Evolutionary conservation across 2,888 invertebrate species (phyloP), one percentile per base, ranked within the genome.

Genomic region (Griposia aprilina): DNA sequence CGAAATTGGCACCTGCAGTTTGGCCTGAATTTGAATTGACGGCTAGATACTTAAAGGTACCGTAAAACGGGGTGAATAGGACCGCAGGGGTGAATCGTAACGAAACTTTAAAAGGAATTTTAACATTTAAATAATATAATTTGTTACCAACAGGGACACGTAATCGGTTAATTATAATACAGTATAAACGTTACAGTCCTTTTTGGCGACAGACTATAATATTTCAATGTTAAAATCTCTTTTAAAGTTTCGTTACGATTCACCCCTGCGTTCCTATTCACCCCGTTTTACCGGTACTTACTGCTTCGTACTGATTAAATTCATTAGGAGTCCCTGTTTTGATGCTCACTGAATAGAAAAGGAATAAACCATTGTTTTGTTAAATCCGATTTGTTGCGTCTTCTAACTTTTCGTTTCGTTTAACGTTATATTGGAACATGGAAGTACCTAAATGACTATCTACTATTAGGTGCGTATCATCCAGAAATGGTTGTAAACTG

Each of bases 11-110:
- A 74, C 74, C 81, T 78, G 63, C 60, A 82, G 17, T 81, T 81
- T 23, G 70, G 7, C 66, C 57, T 72, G 86, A 87, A 88, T 88
- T 81, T 78, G 69, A 80, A 84, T 81, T 78, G 80, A 79, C n/a
- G 62, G 67, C 76, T 70, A 48, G 55, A 68, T 78, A 55, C 65
- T 81, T 63, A 70, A 73, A 70, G 23, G 57, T 59, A n/a, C n/a
- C n/a, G n/a, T n/a, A n/a, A n/a, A n/a, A n/a, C n/a, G n/a, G n/a
- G n/a, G n/a, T n/a, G n/a, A n/a, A n/a, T n/a, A n/a, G n/a, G n/a
- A n/a, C n/a, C n/a, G n/a, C n/a, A n/a, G n/a, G n/a, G n/a, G n/a
- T n/a, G n/a, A n/a, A n/a, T n/a, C n/a, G n/a, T n/a, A n/a, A n/a
- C n/a, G n/a, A n/a, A n/a, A n/a, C n/a, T n/a, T n/a, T n/a, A n/a